Evolutionary conservation across 92 coral and sea anemone species (phyloP).

Genomic region (Montipora capitata): DNA sequence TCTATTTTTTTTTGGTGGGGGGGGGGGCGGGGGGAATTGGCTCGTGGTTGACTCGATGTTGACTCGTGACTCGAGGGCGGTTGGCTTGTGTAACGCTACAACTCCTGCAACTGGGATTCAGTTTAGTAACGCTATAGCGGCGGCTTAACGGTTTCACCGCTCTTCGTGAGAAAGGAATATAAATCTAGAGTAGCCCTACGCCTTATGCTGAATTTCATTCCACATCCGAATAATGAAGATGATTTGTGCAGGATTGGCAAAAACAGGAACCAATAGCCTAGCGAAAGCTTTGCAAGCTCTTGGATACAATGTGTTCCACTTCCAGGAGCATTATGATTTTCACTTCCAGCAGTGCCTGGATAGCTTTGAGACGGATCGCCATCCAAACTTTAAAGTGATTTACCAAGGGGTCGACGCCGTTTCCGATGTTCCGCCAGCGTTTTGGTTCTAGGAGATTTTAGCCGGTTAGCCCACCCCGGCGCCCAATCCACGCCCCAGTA

Average conservation of each 20-base stretch:
- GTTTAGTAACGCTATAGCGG: too few species aligned
- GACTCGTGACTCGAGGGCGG: too few species aligned
- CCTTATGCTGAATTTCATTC: too few species aligned
- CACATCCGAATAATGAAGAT: conserved; percentile 16
- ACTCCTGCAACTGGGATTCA: too few species aligned
- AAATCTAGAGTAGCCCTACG: too few species aligned
- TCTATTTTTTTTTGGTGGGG: too few species aligned
- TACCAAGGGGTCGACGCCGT: conserved; percentile 57
- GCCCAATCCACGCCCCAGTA: too few species aligned
- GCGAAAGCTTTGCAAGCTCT: conserved; percentile 54
- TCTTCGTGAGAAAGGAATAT: too few species aligned
- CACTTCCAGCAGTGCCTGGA: conserved; percentile 41
- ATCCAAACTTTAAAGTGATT: conserved; percentile 54
- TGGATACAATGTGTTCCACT: conserved; percentile 57
- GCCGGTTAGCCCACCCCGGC: background rate
- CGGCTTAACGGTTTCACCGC: too few species aligned
- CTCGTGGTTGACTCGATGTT: too few species aligned
- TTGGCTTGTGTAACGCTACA: too few species aligned
- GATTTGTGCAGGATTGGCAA: conserved; percentile 60
- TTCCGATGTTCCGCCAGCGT: conserved; percentile 52
- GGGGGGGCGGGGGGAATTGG: too few species aligned
- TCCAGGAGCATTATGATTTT: conserved; percentile 28
- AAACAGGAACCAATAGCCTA: conserved; percentile 61
- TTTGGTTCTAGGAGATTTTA: conserved; percentile 9
- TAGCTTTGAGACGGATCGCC: background rate